Conservation (phyloP, 2,797 vertebrate species). For the Chelon labrosus region DNA sequence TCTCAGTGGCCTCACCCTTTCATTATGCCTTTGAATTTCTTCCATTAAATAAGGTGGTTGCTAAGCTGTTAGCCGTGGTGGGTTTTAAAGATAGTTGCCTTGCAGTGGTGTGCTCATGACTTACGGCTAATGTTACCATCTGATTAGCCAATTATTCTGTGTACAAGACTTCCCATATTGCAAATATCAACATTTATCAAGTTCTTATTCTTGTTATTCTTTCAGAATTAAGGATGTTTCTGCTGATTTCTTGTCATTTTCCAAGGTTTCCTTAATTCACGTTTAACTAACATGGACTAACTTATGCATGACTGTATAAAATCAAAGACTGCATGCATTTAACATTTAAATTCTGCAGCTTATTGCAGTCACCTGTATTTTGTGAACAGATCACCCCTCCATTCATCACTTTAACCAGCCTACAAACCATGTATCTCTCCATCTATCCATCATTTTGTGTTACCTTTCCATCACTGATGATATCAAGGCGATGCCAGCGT, state of each 20-base stretch:
- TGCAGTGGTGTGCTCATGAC: too few relatives aligned
- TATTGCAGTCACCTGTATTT: too few relatives aligned
- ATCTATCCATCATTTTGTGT: not conserved
- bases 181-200: too few relatives aligned
- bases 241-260: not conserved
- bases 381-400: not conserved
- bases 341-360: not conserved
- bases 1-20: too few relatives aligned
- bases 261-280: not conserved
- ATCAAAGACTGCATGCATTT: not conserved
- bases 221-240: not conserved
- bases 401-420: not conserved
- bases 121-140: too few relatives aligned
- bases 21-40: too few relatives aligned
- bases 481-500: conserved; percentile 90
- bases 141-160: too few relatives aligned
- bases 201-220: not conserved
- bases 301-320: not conserved
- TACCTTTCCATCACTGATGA: conserved; percentile 90
- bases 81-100: too few relatives aligned
- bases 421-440: not conserved
- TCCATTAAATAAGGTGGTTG: too few relatives aligned
- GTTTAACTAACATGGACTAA: not conserved
- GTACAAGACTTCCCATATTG: too few relatives aligned
- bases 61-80: too few relatives aligned